A percentile compares a stretch with the other conserved stretches of the same genome.
Conservation (phyloP, 1,140 invertebrate genomes). For the Whitmania pigra region DNA sequence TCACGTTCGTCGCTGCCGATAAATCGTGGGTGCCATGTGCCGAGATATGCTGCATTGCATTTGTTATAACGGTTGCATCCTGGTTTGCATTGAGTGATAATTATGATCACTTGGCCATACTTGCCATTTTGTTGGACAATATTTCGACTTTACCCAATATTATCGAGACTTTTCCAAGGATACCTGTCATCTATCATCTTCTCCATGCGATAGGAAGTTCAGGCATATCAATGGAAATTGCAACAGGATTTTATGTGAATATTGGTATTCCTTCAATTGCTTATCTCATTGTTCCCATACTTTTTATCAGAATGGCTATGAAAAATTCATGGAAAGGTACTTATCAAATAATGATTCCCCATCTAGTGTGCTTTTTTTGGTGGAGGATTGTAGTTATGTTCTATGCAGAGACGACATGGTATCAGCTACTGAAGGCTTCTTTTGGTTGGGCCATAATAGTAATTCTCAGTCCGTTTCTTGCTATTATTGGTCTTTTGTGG, state of each 20-base stretch:
- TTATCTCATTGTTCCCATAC: constrained; percentile 16
- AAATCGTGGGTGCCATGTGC: constrained; percentile 22
- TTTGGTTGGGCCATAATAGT: constrained; percentile 18
- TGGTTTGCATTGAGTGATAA: constrained; percentile 23
- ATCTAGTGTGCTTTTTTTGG: constrained; percentile 25
- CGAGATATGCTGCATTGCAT: constrained; percentile 11
- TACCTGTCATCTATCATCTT: constrained; percentile 20
- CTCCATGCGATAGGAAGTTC: constrained; percentile 10
- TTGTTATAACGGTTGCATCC: constrained; percentile 18
- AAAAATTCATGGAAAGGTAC: constrained; percentile 20
- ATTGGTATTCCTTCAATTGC: constrained; percentile 22
- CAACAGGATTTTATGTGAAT: constrained; percentile 16
- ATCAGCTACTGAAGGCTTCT: constrained; percentile 20
- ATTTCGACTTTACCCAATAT: constrained; percentile 13
- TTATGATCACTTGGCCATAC: constrained; percentile 21
- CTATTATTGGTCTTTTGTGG: constrained; percentile 9
- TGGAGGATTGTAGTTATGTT: constrained; percentile 23
- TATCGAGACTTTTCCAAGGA: constrained; percentile 13
- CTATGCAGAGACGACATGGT: constrained; percentile 19
- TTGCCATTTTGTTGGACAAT: constrained; percentile 15
- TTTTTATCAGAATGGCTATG: constrained; percentile 23
- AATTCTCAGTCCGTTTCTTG: constrained; percentile 20
- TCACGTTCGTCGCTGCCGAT: constrained; percentile 21
- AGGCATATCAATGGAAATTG: constrained; percentile 16
- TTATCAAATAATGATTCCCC: constrained; percentile 23